Evolutionary conservation across 2,888 invertebrate genomes (phyloP).

Genomic region (Cryptocheilus praepositus): DNA sequence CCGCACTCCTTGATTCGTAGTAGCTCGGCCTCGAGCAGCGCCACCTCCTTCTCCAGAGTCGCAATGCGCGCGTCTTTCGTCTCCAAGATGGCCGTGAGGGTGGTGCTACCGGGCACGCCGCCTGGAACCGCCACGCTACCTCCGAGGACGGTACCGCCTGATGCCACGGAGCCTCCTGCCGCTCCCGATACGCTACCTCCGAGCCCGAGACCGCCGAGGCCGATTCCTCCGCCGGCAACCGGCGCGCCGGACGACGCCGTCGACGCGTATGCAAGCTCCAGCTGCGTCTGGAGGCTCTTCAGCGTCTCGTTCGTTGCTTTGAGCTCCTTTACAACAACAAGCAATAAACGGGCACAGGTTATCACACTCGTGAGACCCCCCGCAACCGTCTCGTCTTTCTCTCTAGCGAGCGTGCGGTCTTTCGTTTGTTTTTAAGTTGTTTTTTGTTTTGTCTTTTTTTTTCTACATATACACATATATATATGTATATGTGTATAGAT

Average conservation of each 20-base stretch:
- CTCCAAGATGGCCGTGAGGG: conserved; percentile 87
- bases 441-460: too few relatives aligned
- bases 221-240: conserved; percentile 62
- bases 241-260: conserved; percentile 75
- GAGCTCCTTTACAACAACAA: conserved; percentile 80
- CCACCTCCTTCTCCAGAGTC: conserved; percentile 90
- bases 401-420: conserved; percentile 40
- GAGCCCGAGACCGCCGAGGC: conserved; percentile 36
- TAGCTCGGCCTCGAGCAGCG: conserved; percentile 87
- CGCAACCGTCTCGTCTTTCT: conserved; percentile 27
- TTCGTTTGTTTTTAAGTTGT: conserved; percentile 15
- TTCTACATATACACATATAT: too few relatives aligned
- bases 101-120: conserved; percentile 80
- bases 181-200: conserved; percentile 52
- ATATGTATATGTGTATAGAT: conserved; percentile 6
- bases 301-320: conserved; percentile 89
- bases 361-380: conserved; percentile 44
- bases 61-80: conserved; percentile 92
- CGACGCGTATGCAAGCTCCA: conserved; percentile 83
- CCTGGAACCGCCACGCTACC: conserved; percentile 72
- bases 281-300: conserved; percentile 87
- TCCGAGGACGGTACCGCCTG: conserved; percentile 63
- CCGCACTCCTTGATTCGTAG: conserved; percentile 77
- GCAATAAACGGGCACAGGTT: conserved; percentile 61
- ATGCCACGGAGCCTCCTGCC: conserved; percentile 32